A percentile compares a stretch with the other conserved stretches of the same genome.
Evolutionary conservation across 2,888 invertebrate genomes (phyloP).

Genomic region (Euproctis similis): DNA sequence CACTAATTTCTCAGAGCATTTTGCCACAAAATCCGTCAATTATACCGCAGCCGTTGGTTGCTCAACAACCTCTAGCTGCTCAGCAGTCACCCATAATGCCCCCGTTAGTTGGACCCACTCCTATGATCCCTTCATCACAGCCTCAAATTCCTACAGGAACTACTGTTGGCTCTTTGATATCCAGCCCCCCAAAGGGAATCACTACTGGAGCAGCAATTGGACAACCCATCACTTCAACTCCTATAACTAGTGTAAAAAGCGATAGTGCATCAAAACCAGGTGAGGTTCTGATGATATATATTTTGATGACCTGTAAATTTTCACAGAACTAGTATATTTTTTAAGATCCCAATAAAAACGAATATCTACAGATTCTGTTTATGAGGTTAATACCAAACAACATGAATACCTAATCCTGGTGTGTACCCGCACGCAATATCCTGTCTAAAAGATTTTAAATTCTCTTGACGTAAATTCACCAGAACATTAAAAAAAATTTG

Average conservation of each 20-base stretch:
- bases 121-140: slow-evolving; percentile 28
- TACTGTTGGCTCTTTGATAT: slow-evolving; percentile 38
- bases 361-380: no score
- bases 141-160: slow-evolving; percentile 35
- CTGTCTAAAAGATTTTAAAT: no score
- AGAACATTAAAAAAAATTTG: no score
- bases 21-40: not conserved
- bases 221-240: slow-evolving; percentile 63
- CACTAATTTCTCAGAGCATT: slow-evolving; percentile 7
- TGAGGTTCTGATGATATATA: no score
- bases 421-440: no score
- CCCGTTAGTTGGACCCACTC: slow-evolving; percentile 23
- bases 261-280: slow-evolving; percentile 60
- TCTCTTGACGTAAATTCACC: no score
- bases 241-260: slow-evolving; percentile 48
- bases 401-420: no score
- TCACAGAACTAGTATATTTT: no score
- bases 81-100: slow-evolving; percentile 41
- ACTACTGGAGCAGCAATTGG: slow-evolving; percentile 27
- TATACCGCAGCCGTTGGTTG: slow-evolving; percentile 16
- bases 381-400: no score
- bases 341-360: no score
- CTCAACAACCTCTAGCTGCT: slow-evolving; percentile 17
- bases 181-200: slow-evolving; percentile 46
- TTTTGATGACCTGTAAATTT: no score